Conservation (phyloP, 2,113 vertebrate genomes). For the Acrocephalus arundinaceus region DNA sequence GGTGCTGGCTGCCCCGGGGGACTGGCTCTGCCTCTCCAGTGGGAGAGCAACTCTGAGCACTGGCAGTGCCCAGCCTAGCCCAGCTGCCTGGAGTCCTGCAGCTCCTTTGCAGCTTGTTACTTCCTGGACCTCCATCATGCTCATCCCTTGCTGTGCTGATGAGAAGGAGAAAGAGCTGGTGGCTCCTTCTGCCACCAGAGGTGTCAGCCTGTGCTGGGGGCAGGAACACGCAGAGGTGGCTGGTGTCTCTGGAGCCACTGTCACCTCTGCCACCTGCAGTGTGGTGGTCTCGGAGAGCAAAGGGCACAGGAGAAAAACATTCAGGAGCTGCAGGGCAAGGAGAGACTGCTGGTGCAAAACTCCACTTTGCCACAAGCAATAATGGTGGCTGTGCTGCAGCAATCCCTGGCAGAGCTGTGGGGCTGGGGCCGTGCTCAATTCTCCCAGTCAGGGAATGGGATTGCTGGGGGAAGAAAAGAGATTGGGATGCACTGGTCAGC, state of each 20-base stretch:
- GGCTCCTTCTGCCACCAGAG: not conserved
- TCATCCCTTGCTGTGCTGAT: not conserved
- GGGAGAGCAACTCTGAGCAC: accelerated
- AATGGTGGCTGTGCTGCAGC: accelerated
- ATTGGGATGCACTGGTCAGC: not conserved
- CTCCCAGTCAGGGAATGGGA: not conserved
- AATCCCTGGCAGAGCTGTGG: not conserved
- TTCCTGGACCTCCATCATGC: accelerated
- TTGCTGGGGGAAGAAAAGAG: not conserved
- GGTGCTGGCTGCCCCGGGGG: not conserved
- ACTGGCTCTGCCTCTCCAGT: not conserved
- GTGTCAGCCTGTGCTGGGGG: not conserved
- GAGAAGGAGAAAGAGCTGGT: not conserved
- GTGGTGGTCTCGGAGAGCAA: accelerated
- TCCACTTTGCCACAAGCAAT: not conserved
- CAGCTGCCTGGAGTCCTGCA: not conserved
- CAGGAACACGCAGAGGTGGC: not conserved
- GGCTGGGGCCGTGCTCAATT: not conserved
- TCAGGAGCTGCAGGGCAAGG: not conserved
- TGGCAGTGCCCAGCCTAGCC: accelerated
- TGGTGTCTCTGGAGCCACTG: not conserved
- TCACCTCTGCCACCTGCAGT: not conserved
- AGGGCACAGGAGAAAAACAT: not conserved
- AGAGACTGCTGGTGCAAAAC: not conserved
- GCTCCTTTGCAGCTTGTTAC: not conserved